Conservation (phyloP, 2,797 vertebrate genomes). For the Pagetopsis macropterus region DNA sequence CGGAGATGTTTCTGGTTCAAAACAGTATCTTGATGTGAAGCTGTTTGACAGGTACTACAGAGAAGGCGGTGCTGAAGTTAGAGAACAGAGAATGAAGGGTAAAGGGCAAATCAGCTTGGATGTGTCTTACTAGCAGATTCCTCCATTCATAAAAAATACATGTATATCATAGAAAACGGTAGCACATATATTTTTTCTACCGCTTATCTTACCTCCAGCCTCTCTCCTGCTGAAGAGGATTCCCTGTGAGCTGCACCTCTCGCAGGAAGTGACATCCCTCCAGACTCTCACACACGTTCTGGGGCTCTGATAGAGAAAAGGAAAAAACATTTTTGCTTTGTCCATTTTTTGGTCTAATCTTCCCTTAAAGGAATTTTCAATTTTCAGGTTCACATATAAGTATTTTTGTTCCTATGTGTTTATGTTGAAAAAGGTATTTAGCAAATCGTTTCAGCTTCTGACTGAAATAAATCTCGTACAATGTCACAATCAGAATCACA, state of each 20-base stretch:
- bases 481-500: too few relatives aligned
- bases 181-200: neutral
- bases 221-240: slow-evolving; percentile 89
- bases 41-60: neutral
- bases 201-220: slow-evolving; percentile 87
- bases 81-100: neutral
- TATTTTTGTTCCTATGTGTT: too few relatives aligned
- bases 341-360: slow-evolving; percentile 11
- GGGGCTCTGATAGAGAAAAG: slow-evolving; percentile 81
- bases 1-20: slow-evolving; percentile 15
- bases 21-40: slow-evolving; percentile 35
- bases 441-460: too few relatives aligned
- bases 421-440: too few relatives aligned
- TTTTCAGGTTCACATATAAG: too few relatives aligned
- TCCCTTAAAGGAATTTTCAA: neutral
- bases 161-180: neutral
- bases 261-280: slow-evolving; percentile 81
- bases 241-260: slow-evolving; percentile 85
- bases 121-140: neutral
- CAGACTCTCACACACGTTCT: slow-evolving; percentile 79
- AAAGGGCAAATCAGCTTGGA: neutral
- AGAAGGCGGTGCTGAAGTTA: neutral
- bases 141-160: neutral
- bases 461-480: too few relatives aligned
- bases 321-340: neutral